These are phyloP conservation scores for Hirtodrosophila cameraria DNA, from an alignment of 2,888 invertebrate species.

Conservation along the genomic window DNA sequence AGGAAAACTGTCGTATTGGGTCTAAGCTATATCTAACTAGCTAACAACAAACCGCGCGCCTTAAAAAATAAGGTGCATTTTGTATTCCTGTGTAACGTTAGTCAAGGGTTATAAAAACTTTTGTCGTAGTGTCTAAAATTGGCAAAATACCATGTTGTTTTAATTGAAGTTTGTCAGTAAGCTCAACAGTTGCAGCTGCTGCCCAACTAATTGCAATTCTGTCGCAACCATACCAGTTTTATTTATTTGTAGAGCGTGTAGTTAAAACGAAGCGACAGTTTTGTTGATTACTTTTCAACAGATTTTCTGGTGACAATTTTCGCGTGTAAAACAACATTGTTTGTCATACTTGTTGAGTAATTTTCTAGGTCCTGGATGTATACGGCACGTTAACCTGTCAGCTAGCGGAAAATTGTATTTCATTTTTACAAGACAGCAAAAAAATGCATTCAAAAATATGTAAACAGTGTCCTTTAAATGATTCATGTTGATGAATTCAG, in stretches of 20 bases:
- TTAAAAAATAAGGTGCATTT: too few relatives aligned
- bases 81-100: too few relatives aligned
- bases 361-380: neutral
- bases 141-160: constrained; percentile 4
- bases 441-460: neutral
- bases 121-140: too few relatives aligned
- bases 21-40: too few relatives aligned
- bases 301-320: constrained; percentile 38
- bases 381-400: neutral
- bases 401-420: constrained; percentile 1
- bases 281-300: constrained; percentile 41
- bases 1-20: too few relatives aligned
- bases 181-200: constrained; percentile 14
- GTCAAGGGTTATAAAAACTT: too few relatives aligned
- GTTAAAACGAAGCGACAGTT: constrained; percentile 24
- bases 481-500: neutral
- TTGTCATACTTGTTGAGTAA: constrained; percentile 9
- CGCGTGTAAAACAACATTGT: constrained; percentile 4
- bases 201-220: constrained; percentile 22
- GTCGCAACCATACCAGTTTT: constrained; percentile 2
- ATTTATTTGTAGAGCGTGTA: constrained; percentile 8
- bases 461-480: neutral
- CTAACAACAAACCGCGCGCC: too few relatives aligned
- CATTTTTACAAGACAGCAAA: neutral
- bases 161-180: constrained; percentile 17